Evolutionary conservation across 1,140 invertebrate species (phyloP), one percentile per base, ranked within the genome.

Genomic region (Cepaea nemoralis): DNA sequence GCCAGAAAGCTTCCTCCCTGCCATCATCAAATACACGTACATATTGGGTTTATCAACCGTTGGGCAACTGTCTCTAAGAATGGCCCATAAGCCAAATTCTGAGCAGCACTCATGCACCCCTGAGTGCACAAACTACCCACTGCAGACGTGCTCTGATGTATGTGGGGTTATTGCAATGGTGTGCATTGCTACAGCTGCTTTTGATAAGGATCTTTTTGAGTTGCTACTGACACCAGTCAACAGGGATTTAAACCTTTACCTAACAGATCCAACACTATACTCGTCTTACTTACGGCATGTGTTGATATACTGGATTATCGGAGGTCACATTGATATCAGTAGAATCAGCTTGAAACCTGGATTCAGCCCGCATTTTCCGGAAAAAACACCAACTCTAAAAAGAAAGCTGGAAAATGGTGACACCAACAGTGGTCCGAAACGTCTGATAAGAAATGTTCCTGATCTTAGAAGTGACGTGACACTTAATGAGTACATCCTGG

Each of bases 91-190:
- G 37, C 78, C 66, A 37, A 80, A 80, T 55, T 1, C 5, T 5
- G 78, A 80, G 33, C 78, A 80, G 19, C 78, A 80, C 48, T 14
- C n/a, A 14, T 80, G 78, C 40, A 39, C 45, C 8, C 31, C 55
- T 22, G 24, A 55, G 16, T 80, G 78, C 69, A 80, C 78, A 39
- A 80, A 80, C 69, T 80, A 80, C 69, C 78, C 78, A 24, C 35
- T 80, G 33, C 78, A 80, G 55, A 80, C 14, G 6, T 80, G 78
- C 69, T 80, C 78, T 10, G 78, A 80, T 73, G 78, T 80, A 16
- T 80, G 78, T 59, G 78, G 78, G 5, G 69, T 80, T 19, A 59
- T 80, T 55, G 69, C 78, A 5, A 73, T 80, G 42, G 37, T 80
- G 0, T 80, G 78, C 48, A 80, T 80, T 35, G 78, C 78, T 0